Percentiles rank a stretch among this genome's conserved stretches.
These are phyloP conservation scores for Chaetophractus vellerosus DNA, from an alignment of 2,797 vertebrate species.

Conservation along the genomic window DNA sequence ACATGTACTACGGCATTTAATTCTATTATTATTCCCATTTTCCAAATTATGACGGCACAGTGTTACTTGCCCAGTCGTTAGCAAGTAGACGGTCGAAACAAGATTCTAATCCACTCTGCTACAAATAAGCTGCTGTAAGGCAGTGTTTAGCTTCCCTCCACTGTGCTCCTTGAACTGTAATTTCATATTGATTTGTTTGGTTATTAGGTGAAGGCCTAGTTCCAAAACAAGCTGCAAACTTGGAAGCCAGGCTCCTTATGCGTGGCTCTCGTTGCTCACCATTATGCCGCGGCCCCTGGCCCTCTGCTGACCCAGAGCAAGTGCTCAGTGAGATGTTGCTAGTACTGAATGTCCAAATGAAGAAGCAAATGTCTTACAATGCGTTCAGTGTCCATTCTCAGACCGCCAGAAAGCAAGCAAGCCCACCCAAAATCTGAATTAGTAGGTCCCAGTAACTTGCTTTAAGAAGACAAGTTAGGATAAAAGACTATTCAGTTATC, in stretches of 20 bases:
- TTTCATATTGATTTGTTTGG: not conserved
- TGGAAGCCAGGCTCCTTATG: not conserved
- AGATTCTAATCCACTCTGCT: not conserved
- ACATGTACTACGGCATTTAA: not conserved
- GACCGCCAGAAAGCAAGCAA: not conserved
- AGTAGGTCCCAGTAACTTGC: not conserved
- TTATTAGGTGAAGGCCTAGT: not conserved
- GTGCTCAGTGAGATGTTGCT: fast-evolving
- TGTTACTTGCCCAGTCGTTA: not conserved
- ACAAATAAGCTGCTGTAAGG: not conserved
- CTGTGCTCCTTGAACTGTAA: not conserved
- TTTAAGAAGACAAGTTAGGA: not conserved
- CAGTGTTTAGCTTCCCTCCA: not conserved
- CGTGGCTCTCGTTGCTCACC: not conserved
- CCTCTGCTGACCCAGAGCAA: not conserved
- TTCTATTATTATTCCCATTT: not conserved
- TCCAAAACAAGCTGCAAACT: not conserved
- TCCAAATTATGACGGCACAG: not conserved
- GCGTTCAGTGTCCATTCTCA: not conserved
- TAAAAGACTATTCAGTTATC: not conserved
- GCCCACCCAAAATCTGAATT: not conserved
- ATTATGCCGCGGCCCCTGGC: not conserved
- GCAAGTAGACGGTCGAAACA: not conserved
- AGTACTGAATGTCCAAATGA: not conserved
- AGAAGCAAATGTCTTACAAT: not conserved